Percentiles rank a stretch among this genome's conserved stretches.
Conservation (phyloP, 92 coral and sea anemone species). For the Galaxea fascicularis region DNA sequence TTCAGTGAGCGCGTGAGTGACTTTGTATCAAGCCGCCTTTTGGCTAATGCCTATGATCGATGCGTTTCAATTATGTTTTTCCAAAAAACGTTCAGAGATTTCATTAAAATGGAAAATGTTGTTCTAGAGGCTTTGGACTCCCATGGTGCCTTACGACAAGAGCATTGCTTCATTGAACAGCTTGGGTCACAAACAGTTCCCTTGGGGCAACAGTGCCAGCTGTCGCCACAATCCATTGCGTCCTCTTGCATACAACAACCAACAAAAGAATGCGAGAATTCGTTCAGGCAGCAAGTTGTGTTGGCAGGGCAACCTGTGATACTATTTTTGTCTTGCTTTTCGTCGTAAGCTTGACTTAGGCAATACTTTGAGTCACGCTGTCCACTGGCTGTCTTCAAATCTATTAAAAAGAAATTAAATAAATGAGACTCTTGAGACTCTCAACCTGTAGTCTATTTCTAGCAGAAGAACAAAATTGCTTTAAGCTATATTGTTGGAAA, state of each 20-base stretch:
- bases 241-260: slow-evolving; percentile 74
- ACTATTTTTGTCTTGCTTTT: background rate
- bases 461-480: too few relatives aligned
- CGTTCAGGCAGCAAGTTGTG: slow-evolving; percentile 69
- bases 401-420: slow-evolving; percentile 1
- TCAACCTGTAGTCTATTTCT: too few relatives aligned
- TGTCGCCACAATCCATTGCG: slow-evolving; percentile 80
- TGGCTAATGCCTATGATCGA: background rate
- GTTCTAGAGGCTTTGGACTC: slow-evolving; percentile 63
- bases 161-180: slow-evolving; percentile 53
- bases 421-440: background rate
- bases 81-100: slow-evolving; percentile 60
- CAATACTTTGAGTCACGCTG: slow-evolving; percentile 17
- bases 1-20: too few relatives aligned
- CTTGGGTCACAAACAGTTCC: slow-evolving; percentile 74
- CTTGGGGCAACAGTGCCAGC: slow-evolving; percentile 82
- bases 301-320: slow-evolving; percentile 70
- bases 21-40: too few relatives aligned
- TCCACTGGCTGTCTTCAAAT: background rate
- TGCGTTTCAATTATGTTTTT: slow-evolving; percentile 25
- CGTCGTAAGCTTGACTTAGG: background rate
- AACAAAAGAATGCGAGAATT: slow-evolving; percentile 61
- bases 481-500: background rate
- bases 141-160: slow-evolving; percentile 79
- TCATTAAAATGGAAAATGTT: slow-evolving; percentile 64